Base-by-base conservation (phyloP, 2,797 vertebrate genomes). In the Gambusia yucatana region DNA sequence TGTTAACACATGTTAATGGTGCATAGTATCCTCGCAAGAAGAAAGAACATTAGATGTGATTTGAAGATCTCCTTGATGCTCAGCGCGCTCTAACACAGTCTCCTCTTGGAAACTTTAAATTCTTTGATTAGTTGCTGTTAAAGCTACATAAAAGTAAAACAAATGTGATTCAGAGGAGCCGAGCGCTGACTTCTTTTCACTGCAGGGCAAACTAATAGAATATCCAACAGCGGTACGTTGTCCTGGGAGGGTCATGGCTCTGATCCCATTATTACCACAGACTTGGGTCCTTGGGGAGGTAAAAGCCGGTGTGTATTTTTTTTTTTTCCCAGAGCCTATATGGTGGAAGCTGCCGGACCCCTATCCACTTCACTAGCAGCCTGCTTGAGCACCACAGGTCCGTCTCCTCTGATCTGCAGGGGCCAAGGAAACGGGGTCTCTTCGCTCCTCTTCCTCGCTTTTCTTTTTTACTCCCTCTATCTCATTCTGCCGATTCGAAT, bases 201-300 rank as follows among this genome's bases (percentile, higher is more conserved):
- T 77, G 81, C 75, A 67, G 81, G 82, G 77, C 75, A 87, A 90
- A 86, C 90, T 89, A 91, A 93, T 89, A 92, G 88, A 90, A 87
- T 89, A 89, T 88, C 93, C 86, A 85, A 79, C 36, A 83, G 77
- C 76, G 67, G 84, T 88, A 86, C 14, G 43, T 84, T 91, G 92
- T 92, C 88, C 91, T 88, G 86, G 90, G 86, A 92, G 97, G 97
- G 96, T 97, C 97, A 97, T 95, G 95, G 95, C 96, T 95, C 94
- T 97, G 96, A 97, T 97, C 97, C 96, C 94, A 96, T 96, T 97
- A 97, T 96, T 97, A 96, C 96, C 93, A 93, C 95, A 95, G 95
- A 96, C 95, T 77, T 94, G 91, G 96, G 96, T 95, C 96, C 96
- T 93, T 93, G 93, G 96, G 97, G 97, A 96, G 95, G 94, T 95